A percentile compares a stretch with the other conserved stretches of the same genome.
Conservation (phyloP, 2,797 vertebrate species). For the Tolypeutes matacus region DNA sequence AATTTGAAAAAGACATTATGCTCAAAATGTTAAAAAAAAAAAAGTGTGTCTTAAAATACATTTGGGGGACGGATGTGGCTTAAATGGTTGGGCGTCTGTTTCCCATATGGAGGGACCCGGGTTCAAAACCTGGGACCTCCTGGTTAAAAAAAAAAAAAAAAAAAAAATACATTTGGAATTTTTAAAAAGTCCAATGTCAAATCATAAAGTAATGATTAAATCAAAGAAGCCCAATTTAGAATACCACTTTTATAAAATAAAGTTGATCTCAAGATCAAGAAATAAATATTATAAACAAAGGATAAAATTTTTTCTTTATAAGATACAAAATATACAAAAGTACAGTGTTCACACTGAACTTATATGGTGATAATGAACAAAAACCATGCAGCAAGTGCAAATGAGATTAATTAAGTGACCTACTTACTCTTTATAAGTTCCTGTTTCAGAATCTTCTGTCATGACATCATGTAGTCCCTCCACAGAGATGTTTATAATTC, state of each 20-base stretch:
- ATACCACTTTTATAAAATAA: slow-evolving; percentile 3
- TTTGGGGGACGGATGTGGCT: too few species aligned
- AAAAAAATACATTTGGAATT: background rate
- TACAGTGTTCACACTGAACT: slow-evolving; percentile 31
- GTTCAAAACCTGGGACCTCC: too few species aligned
- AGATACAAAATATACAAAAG: slow-evolving; percentile 44
- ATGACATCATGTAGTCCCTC: slow-evolving; percentile 98
- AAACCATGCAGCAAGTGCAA: slow-evolving; percentile 32
- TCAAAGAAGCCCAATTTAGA: slow-evolving; percentile 49
- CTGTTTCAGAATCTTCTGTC: slow-evolving; percentile 96
- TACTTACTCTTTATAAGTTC: slow-evolving; percentile 97
- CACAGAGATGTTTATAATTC: slow-evolving; percentile 96
- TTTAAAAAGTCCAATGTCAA: slow-evolving; percentile 6
- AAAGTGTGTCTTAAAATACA: background rate
- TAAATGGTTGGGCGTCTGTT: too few species aligned
- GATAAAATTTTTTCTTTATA: background rate
- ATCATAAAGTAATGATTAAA: slow-evolving; percentile 44
- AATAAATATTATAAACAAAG: slow-evolving; percentile 31
- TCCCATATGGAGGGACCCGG: too few species aligned
- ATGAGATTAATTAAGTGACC: slow-evolving; percentile 62
- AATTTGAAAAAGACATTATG: background rate
- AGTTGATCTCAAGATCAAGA: slow-evolving; percentile 4
- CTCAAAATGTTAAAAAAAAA: background rate
- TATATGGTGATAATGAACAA: slow-evolving; percentile 49
- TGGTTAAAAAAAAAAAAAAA: too few species aligned